Evolutionary conservation across 2,113 vertebrate species (phyloP).

Genomic region (Scytalopus superciliaris): DNA sequence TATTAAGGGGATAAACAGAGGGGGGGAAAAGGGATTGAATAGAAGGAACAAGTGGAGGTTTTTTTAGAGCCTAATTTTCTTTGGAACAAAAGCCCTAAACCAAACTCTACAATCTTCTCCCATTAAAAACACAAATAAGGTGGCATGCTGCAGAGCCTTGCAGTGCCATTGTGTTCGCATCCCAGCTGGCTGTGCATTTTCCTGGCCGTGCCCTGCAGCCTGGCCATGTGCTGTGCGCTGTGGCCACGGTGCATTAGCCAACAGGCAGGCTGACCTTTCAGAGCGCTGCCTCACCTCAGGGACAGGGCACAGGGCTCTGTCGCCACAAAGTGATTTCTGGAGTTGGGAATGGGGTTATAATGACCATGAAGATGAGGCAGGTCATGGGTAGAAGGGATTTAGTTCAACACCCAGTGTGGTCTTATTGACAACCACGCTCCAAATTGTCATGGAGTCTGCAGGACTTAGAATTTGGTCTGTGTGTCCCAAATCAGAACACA

Average conservation of each 20-base stretch:
- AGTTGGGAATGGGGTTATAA: not conserved
- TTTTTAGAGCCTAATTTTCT: slow-evolving; percentile 13
- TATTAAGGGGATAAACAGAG: not conserved
- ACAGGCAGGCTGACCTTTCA: slow-evolving; percentile 26
- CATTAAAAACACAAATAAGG: not conserved
- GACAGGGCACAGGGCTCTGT: not conserved
- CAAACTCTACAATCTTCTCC: not conserved
- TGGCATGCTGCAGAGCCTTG: not conserved
- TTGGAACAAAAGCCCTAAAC: slow-evolving; percentile 22
- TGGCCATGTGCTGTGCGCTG: not conserved
- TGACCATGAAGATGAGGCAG: not conserved
- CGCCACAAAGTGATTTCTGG: not conserved
- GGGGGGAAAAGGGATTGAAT: not conserved
- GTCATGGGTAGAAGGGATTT: not conserved
- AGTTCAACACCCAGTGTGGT: accelerated
- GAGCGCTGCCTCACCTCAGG: not conserved
- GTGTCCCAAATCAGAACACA: not conserved
- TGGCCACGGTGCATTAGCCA: not conserved
- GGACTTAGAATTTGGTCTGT: not conserved
- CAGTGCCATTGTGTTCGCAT: not conserved
- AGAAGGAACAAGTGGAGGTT: not conserved
- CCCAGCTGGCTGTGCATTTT: not conserved
- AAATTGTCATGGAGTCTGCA: not conserved
- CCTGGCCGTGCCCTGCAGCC: not conserved
- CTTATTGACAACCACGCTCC: not conserved